Conservation (phyloP, 2,888 invertebrate species). For the Tenthredo notha region DNA sequence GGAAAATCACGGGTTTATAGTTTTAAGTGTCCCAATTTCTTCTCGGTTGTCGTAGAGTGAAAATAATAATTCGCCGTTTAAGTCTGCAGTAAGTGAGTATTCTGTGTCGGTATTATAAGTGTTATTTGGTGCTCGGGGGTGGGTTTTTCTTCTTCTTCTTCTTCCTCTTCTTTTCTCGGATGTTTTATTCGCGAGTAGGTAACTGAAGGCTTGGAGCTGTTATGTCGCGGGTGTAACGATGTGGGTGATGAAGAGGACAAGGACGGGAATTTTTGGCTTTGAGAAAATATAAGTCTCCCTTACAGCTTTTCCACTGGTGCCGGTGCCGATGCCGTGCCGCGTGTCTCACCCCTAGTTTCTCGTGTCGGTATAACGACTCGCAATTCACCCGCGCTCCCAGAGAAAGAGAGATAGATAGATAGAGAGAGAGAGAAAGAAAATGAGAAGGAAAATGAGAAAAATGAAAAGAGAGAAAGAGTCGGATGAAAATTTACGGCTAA, state of each 20-base stretch:
- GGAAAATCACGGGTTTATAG: background rate
- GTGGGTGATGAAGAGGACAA: slow-evolving; percentile 34
- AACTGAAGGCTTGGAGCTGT: background rate
- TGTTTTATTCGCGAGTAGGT: slow-evolving; percentile 14
- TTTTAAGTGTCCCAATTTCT: background rate
- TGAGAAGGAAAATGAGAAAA: background rate
- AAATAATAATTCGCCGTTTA: slow-evolving; percentile 8
- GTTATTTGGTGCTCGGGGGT: background rate
- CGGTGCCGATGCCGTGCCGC: background rate
- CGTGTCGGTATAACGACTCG: slow-evolving; percentile 33
- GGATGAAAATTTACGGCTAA: slow-evolving; percentile 52
- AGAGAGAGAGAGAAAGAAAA: background rate
- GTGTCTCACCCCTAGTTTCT: background rate
- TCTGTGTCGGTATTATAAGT: background rate
- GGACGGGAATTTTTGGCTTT: slow-evolving; percentile 29
- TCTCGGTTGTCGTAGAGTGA: background rate
- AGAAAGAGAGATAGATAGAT: background rate
- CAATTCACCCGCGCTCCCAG: slow-evolving; percentile 14
- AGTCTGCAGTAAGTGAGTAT: background rate
- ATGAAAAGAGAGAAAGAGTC: background rate
- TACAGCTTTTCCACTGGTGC: background rate
- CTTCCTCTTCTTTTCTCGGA: background rate
- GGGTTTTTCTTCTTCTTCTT: background rate
- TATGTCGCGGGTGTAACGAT: slow-evolving; percentile 7
- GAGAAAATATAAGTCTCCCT: slow-evolving; percentile 40